phyloP scores from a whole-genome alignment of 2,888 invertebrate genomes.

The Phengaris arion region DNA sequence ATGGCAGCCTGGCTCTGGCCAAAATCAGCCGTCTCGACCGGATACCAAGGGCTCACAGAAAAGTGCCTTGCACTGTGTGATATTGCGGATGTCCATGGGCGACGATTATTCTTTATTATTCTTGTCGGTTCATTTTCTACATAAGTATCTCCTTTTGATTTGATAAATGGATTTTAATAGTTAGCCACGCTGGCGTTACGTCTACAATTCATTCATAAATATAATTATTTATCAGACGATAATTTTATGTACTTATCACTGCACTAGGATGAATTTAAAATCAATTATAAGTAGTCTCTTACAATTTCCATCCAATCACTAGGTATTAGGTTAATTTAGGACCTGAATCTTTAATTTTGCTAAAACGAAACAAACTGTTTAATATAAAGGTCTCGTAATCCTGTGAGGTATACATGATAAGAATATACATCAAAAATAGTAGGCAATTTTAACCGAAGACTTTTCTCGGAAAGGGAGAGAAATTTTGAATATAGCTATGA shows the following conservation, averaged over 20 bases:
- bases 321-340: not conserved
- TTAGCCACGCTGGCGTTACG: no score
- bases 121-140: not conserved
- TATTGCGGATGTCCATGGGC: not conserved
- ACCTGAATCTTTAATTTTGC: not conserved
- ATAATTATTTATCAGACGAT: no score
- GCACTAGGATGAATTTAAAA: not conserved
- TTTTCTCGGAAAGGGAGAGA: not conserved
- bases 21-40: no score
- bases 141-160: not conserved
- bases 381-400: not conserved
- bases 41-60: not conserved
- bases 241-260: no score
- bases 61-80: not conserved
- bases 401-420: not conserved
- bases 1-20: no score
- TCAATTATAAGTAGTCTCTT: not conserved
- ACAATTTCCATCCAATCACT: no score
- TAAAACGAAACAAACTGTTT: not conserved
- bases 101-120: not conserved
- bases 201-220: no score
- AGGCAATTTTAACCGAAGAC: not conserved
- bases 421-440: not conserved
- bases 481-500: slow-evolving; percentile 15
- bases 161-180: not conserved